Conservation (phyloP, 2,888 invertebrate genomes). For the Oxycera nigricornis region DNA sequence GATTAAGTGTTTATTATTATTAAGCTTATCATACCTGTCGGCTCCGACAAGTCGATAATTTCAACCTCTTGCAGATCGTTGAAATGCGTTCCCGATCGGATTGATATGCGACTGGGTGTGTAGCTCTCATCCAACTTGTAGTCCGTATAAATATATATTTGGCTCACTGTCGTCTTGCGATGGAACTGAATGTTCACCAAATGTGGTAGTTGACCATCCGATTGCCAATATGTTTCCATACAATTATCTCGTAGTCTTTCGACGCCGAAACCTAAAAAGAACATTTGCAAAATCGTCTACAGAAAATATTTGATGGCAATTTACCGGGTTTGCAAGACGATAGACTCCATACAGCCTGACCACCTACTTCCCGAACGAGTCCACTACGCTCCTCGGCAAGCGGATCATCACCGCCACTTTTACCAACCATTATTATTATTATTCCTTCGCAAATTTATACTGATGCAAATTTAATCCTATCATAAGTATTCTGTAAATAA, state of each 20-base stretch:
- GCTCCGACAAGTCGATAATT: constrained; percentile 91
- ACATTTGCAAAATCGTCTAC: not conserved
- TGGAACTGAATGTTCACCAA: constrained; percentile 96
- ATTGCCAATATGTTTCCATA: constrained; percentile 99
- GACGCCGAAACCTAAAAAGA: constrained; percentile 90
- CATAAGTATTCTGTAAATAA: too few species aligned
- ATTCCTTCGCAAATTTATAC: too few species aligned
- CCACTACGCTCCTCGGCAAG: constrained; percentile 58
- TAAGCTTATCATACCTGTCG: constrained; percentile 78
- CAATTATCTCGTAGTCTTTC: constrained; percentile 95
- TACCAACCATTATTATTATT: constrained; percentile 42
- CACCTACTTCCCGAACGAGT: constrained; percentile 82
- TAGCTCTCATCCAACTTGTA: constrained; percentile 99
- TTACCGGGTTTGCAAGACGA: constrained; percentile 97
- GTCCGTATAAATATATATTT: constrained; percentile 96
- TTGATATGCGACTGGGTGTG: constrained; percentile 93
- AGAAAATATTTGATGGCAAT: not conserved
- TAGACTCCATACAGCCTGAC: constrained; percentile 95
- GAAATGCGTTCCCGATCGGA: constrained; percentile 93
- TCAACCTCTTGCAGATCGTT: constrained; percentile 96
- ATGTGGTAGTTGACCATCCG: constrained; percentile 98
- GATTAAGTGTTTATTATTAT: too few species aligned
- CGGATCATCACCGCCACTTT: constrained; percentile 57
- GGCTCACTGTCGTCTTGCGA: constrained; percentile 91
- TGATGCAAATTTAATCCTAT: too few species aligned